phyloP scores from a whole-genome alignment of 2,888 invertebrate genomes.

The Helicoverpa assulta region DNA sequence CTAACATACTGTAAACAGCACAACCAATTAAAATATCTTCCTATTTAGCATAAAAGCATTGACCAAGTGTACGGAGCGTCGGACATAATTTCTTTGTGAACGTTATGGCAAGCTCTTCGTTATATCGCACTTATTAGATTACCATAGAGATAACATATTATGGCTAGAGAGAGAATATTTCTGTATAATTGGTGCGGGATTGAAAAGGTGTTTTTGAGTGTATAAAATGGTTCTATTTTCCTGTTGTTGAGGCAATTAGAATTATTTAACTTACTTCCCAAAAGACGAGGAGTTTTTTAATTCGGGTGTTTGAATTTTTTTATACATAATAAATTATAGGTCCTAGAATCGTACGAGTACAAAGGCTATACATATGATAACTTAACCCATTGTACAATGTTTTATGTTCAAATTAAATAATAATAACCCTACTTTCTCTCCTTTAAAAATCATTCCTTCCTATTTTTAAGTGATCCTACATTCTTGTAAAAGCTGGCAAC shows the following conservation, averaged over 20 bases:
- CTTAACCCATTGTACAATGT: too few relatives aligned
- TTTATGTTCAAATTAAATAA: background rate
- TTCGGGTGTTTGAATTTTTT: too few relatives aligned
- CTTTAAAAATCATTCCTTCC: background rate
- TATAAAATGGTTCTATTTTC: background rate
- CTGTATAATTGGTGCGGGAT: background rate
- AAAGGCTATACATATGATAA: too few relatives aligned
- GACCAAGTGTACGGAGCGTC: background rate
- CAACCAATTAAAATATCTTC: background rate
- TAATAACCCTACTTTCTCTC: background rate
- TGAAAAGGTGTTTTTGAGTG: background rate
- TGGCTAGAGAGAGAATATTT: background rate
- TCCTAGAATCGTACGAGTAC: too few relatives aligned
- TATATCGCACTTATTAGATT: conserved; percentile 22
- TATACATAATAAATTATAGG: too few relatives aligned
- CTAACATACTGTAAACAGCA: too few relatives aligned
- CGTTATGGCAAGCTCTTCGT: conserved; percentile 28
- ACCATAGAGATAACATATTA: conserved; percentile 36
- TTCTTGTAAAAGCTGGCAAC: conserved; percentile 11
- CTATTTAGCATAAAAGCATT: conserved; percentile 1
- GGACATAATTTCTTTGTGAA: conserved; percentile 17
- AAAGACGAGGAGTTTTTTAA: too few relatives aligned
- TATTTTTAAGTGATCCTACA: background rate
- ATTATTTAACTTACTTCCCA: too few relatives aligned
- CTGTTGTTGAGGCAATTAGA: too few relatives aligned